Percentiles rank a stretch among this genome's conserved stretches.
phyloP scores from a whole-genome alignment of 1,140 invertebrate genomes.

The Spodoptera frugiperda region DNA sequence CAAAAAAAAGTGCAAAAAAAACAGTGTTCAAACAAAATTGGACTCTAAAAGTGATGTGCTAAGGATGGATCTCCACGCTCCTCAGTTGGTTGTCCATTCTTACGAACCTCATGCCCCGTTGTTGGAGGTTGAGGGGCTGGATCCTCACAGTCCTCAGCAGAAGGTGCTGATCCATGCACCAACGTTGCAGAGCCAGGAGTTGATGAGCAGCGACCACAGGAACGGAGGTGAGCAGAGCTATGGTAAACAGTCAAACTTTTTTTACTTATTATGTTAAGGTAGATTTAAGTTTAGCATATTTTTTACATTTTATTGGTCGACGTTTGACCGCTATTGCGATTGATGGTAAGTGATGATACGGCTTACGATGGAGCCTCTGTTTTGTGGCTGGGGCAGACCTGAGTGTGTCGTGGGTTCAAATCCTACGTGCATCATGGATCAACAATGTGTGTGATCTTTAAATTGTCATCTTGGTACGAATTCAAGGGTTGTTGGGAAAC shows the following conservation, averaged over 20 bases:
- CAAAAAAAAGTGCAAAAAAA: slow-evolving; percentile 9
- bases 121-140: slow-evolving; percentile 78
- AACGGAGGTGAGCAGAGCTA: slow-evolving; percentile 75
- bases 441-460: no score
- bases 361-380: no score
- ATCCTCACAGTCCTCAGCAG: slow-evolving; percentile 81
- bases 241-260: slow-evolving; percentile 7
- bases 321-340: no score
- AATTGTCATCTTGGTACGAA: no score
- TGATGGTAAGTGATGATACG: no score
- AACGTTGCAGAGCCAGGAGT: slow-evolving; percentile 74
- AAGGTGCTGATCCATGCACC: slow-evolving; percentile 80
- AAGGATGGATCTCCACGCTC: slow-evolving; percentile 80
- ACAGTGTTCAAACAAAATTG: slow-evolving; percentile 1
- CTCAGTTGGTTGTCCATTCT: slow-evolving; percentile 75
- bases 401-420: no score
- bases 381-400: no score
- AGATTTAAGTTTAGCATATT: not conserved
- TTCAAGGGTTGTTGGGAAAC: no score
- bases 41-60: slow-evolving; percentile 55
- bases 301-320: no score
- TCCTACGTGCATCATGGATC: no score
- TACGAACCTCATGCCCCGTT: slow-evolving; percentile 79
- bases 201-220: slow-evolving; percentile 76
- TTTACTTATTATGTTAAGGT: not conserved